These are phyloP conservation scores for Chamaea fasciata DNA, from an alignment of 2,113 vertebrate genomes.

Conservation along the genomic window DNA sequence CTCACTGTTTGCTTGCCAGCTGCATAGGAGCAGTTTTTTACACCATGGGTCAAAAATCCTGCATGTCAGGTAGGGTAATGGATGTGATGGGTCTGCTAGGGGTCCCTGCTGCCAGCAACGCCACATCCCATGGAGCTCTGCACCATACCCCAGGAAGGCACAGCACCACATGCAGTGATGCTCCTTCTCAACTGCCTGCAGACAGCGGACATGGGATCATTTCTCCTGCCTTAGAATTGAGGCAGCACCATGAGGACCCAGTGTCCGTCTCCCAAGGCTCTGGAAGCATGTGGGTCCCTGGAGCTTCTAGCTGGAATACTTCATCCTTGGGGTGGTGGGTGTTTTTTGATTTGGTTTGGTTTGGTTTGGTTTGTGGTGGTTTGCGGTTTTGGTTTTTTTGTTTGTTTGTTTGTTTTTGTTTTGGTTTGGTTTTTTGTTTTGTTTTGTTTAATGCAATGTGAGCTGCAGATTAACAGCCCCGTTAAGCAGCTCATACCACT, in stretches of 20 bases:
- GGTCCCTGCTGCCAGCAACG: background rate
- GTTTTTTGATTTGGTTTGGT: background rate
- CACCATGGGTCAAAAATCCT: background rate
- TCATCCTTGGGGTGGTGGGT: too few species aligned
- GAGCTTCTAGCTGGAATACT: accelerated
- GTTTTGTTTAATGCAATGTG: background rate
- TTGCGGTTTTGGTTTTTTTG: background rate
- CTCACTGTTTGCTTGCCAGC: background rate
- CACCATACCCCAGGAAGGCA: background rate
- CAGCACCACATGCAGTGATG: background rate
- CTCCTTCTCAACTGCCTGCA: background rate
- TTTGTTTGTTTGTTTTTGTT: background rate
- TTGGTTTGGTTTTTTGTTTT: too few species aligned
- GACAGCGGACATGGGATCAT: background rate
- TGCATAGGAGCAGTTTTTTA: background rate
- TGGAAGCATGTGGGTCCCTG: background rate
- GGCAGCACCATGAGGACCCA: background rate
- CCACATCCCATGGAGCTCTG: background rate
- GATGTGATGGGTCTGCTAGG: background rate
- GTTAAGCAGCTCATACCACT: background rate
- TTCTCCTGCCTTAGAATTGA: background rate
- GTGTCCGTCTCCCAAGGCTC: background rate
- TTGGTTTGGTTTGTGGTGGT: background rate
- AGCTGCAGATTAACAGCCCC: background rate
- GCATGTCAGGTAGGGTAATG: background rate